Evolutionary conservation across 92 coral and sea anemone genomes (phyloP).

Genomic region (Micromussa lordhowensis): DNA sequence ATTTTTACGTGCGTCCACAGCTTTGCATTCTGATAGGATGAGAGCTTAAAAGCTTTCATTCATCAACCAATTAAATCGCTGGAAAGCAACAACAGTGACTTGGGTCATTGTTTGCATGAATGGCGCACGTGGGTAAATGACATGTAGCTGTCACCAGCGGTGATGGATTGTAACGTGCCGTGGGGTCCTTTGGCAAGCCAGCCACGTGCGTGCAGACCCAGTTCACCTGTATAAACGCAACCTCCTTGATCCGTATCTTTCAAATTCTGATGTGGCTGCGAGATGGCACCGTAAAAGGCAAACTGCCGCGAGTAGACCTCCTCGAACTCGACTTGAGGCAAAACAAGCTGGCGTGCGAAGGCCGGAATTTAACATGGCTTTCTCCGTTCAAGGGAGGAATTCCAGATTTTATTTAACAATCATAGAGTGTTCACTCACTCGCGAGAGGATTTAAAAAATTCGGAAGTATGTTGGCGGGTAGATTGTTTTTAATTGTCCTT

Average conservation of each 20-base stretch:
- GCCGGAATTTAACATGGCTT: conserved; percentile 19
- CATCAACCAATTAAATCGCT: conserved; percentile 25
- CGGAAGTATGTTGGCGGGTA: conserved; percentile 22
- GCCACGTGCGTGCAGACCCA: conserved; percentile 47
- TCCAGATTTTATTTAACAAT: conserved; percentile 5
- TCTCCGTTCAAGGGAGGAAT: background rate
- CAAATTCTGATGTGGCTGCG: conserved; percentile 43
- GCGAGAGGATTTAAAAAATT: conserved; percentile 13
- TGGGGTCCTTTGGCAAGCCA: conserved; percentile 37
- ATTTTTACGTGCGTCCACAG: background rate
- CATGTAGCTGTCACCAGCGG: conserved; percentile 22
- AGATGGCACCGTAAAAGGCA: conserved; percentile 33
- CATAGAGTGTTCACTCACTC: background rate
- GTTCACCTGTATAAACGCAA: conserved; percentile 59
- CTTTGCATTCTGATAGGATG: conserved; percentile 13
- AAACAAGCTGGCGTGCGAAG: background rate
- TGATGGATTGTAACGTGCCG: conserved; percentile 13
- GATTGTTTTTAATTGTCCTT: conserved; percentile 21
- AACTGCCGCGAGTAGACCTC: background rate
- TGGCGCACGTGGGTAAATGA: conserved; percentile 29
- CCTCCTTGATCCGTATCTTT: conserved; percentile 41
- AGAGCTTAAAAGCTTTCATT: background rate
- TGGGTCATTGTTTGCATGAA: conserved; percentile 37
- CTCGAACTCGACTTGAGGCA: background rate
- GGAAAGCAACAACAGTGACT: background rate